Percentiles rank a stretch among this genome's conserved stretches.
These are phyloP conservation scores for Virgularia gustaviana DNA, from an alignment of 92 coral and sea anemone genomes.

Conservation along the genomic window DNA sequence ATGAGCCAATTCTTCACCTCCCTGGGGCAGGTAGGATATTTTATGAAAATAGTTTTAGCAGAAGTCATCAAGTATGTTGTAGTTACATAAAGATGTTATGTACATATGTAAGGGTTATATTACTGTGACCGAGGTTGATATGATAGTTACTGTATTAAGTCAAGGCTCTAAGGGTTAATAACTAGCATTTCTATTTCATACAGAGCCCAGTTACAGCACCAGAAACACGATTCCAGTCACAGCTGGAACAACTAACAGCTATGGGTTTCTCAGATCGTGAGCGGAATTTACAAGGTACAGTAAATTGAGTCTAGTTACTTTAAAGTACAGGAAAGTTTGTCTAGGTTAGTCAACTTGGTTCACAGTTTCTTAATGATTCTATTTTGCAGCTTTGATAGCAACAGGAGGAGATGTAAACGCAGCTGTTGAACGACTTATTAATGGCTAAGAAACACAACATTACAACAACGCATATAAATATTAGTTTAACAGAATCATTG, in stretches of 20 bases:
- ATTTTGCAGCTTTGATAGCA: conserved; percentile 70
- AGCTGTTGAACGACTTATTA: conserved; percentile 80
- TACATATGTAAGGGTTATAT: not conserved
- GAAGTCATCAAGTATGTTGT: not conserved
- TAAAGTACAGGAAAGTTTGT: not conserved
- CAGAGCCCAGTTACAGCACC: conserved; percentile 56
- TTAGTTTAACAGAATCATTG: no score
- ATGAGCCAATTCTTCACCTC: conserved; percentile 90
- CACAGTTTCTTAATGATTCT: not conserved
- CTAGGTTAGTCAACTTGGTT: not conserved
- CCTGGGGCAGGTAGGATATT: conserved; percentile 63
- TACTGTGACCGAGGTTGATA: not conserved
- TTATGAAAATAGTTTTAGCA: not conserved
- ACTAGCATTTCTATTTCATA: not conserved
- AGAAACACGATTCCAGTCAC: conserved; percentile 74
- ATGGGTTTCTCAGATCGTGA: conserved; percentile 98
- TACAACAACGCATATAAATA: no score
- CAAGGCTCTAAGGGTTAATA: not conserved
- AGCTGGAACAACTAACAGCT: conserved; percentile 87
- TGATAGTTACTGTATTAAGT: no score
- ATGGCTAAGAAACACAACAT: not conserved
- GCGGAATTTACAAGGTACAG: conserved; percentile 94
- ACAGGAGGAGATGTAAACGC: conserved; percentile 94
- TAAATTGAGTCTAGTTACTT: not conserved
- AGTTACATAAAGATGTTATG: not conserved